Conservation (phyloP, 2,797 vertebrate species). For the Syndactyla subalaris region DNA sequence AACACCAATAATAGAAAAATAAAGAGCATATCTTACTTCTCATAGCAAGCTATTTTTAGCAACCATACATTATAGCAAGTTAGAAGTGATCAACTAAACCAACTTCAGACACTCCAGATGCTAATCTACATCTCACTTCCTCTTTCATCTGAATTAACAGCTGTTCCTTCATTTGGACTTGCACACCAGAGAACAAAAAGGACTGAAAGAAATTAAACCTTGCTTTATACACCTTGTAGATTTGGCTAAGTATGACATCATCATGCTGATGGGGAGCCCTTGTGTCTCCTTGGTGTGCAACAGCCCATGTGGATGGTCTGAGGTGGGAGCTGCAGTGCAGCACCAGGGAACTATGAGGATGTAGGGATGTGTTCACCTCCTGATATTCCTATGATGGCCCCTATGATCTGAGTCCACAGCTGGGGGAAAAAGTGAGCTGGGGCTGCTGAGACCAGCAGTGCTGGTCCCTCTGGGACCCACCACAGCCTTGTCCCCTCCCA, state of each 20-base stretch:
- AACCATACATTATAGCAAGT: background rate
- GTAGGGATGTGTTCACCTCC: background rate
- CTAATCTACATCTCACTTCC: background rate
- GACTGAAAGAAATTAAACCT: background rate
- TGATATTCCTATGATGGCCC: background rate
- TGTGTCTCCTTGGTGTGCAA: background rate
- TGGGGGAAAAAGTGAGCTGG: background rate
- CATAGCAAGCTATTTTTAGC: background rate
- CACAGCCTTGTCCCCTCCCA: background rate
- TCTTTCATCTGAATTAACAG: background rate
- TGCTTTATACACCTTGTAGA: background rate
- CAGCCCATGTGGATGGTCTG: background rate
- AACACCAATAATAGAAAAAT: constrained; percentile 17
- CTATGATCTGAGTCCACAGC: background rate
- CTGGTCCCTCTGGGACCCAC: background rate
- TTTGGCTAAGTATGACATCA: background rate
- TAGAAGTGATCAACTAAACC: background rate
- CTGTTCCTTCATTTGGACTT: background rate
- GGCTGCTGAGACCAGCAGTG: background rate
- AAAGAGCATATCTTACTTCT: background rate
- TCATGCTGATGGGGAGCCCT: background rate
- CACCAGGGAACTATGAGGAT: background rate
- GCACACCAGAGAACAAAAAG: background rate
- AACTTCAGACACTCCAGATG: background rate
- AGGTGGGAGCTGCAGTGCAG: background rate